A percentile compares a stretch with the other conserved stretches of the same genome.
These are phyloP conservation scores for Micrasema minimum DNA, from an alignment of 1,140 invertebrate species.

Conservation along the genomic window DNA sequence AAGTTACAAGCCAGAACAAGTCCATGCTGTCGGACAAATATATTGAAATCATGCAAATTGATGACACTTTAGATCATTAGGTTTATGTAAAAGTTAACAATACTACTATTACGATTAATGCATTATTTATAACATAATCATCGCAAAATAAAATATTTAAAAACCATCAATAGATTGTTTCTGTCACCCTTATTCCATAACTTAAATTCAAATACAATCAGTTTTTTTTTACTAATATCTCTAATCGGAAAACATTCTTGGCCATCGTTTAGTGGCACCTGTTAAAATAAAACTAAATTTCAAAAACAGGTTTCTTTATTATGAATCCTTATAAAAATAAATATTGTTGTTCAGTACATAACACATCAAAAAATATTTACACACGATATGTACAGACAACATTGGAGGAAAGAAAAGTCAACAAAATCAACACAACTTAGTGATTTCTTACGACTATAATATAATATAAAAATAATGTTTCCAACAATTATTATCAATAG, in stretches of 20 bases:
- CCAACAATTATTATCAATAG: slow-evolving; percentile 11
- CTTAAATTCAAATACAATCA: too few relatives aligned
- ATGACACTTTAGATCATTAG: slow-evolving; percentile 58
- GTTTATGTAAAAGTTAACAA: neutral
- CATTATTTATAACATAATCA: too few relatives aligned
- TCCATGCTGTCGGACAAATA: slow-evolving; percentile 58
- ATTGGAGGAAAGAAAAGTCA: neutral
- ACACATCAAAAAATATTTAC: neutral
- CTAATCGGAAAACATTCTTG: too few relatives aligned
- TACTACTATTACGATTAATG: too few relatives aligned
- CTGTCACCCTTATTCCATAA: too few relatives aligned
- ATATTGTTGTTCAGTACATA: neutral
- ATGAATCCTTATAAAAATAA: neutral
- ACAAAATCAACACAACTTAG: neutral
- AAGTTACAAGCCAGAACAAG: slow-evolving; percentile 46
- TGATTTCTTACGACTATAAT: too few relatives aligned
- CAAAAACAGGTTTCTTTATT: slow-evolving; percentile 2
- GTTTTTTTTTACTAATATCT: too few relatives aligned
- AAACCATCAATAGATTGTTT: too few relatives aligned
- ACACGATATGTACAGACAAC: slow-evolving; percentile 14
- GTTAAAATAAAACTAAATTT: neutral
- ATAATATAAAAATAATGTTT: neutral
- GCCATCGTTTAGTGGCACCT: neutral
- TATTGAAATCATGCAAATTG: slow-evolving; percentile 58
- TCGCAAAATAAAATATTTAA: too few relatives aligned